These are phyloP conservation scores for Terrapene triunguis DNA, from an alignment of 2,113 vertebrate genomes.

Conservation along the genomic window DNA sequence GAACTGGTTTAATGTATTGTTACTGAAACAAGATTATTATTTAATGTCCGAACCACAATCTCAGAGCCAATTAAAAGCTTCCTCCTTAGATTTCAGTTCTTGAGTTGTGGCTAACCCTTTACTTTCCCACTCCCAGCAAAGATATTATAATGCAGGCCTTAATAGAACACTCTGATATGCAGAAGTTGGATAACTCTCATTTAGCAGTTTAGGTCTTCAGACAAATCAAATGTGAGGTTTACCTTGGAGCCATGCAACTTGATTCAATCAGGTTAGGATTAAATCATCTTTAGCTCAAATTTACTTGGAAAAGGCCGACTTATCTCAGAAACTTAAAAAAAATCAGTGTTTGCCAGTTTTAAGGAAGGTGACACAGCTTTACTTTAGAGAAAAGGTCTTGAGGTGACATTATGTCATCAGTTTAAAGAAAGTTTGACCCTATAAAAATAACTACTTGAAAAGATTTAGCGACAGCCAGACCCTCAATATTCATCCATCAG, in stretches of 20 bases:
- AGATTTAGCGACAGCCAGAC: background rate
- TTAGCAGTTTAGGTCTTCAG: background rate
- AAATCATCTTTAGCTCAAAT: background rate
- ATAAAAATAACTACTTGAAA: background rate
- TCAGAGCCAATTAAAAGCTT: background rate
- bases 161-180: background rate
- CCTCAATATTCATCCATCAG: background rate
- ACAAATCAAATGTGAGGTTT: background rate
- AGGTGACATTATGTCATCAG: background rate
- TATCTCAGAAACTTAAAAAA: background rate
- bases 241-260: background rate
- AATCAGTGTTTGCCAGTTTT: background rate
- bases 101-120: background rate
- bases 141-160: background rate
- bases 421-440: background rate
- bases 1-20: background rate
- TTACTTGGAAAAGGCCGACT: background rate
- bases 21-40: background rate
- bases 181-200: background rate
- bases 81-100: background rate
- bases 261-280: background rate
- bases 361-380: background rate
- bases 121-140: background rate
- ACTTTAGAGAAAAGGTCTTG: background rate
- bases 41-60: background rate